Evolutionary conservation across 2,888 invertebrate genomes (phyloP), one percentile per base, ranked within the genome.

Genomic region (Hedychridium roseum): DNA sequence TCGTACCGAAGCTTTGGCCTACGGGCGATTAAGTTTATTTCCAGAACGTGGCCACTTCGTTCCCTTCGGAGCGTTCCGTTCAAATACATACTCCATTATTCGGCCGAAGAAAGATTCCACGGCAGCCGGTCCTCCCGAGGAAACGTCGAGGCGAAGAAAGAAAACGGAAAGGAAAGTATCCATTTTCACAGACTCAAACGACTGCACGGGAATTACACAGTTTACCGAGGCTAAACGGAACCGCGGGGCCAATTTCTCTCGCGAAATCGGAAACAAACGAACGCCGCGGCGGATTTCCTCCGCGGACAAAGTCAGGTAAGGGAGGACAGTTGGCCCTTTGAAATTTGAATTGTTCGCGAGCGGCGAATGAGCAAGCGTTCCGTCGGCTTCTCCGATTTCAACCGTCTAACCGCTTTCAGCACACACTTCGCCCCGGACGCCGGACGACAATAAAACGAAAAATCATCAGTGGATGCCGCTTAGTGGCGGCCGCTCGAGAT

Each of bases 341-440:
- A 69, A 70, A 68, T 66, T 58, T 58, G 66, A 65, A 73, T 74
- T 71, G 68, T 69, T 67, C 66, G 62, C 51, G 58, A 67, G 63
- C 68, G 66, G 70, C 68, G 68, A 73, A 68, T 68, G 71, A 66
- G 70, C 74, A 73, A 74, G 70, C 72, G 73, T 65, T 66, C 70
- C 66, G 70, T 69, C 72, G 70, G 73, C 74, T 72, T 77, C 78
- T 78, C 76, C 68, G 70, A 64, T 78, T 78, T 75, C 78, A 78
- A 77, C 68, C 74, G 71, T 77, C 76, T 74, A 73, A 68, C 73
- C 75, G 74, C 73, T 74, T 76, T 71, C 69, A 68, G 68, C 64
- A 67, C n/a, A n/a, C 71, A 68, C 68, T 66, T 72, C 57, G 63
- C 51, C 30, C 43, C 51, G 50, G 45, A 52, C 54, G 50, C 48